Evolutionary conservation across 1,140 invertebrate genomes (phyloP), one percentile per base, ranked within the genome.

Genomic region (Zaprionus vittiger): DNA sequence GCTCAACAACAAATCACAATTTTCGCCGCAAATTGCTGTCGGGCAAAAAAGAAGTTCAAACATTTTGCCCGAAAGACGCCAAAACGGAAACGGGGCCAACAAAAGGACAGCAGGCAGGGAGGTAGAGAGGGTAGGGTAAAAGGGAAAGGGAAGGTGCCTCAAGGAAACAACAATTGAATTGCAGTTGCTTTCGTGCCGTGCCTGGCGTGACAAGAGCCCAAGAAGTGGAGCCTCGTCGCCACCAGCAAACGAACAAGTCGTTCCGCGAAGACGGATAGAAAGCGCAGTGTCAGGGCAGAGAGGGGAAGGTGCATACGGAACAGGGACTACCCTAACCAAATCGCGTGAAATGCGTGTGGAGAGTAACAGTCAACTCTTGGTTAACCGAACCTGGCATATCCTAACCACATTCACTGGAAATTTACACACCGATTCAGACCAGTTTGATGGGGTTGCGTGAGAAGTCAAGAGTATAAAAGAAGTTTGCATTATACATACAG

Each of bases 1-100:
- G 72, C 70, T 75, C 72, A 77, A 75, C 79, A 81, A 90, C 81
- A 90, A 89, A 89, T 90, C 81, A 89, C 85, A 90, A 90, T 89
- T 90, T 89, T 85, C 85, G 79, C 85, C 85, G 84, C 84, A 89
- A 89, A 89, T 89, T 90, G 84, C 85, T 89, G 81, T 84, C 75
- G 85, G 85, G 69, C 24, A 79, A 81, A 87, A 79, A 81, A 83
- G 78, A 89, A 81, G 84, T 89, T 87, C 84, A 87, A 87, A 87
- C 84, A 89, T 84, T 90, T 76, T 73, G 78, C 69, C 66, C 67
- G 41, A 75, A 75, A 65, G 72, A 72, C 77, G 38, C 52, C 31
- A 73, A 47, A 56, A 59, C 73, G 52, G 56, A 56, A 64, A 57
- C 5, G 63, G 41, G 22, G 44, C 24, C 52, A 64, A 12, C 54